Evolutionary conservation across 2,113 vertebrate genomes (phyloP), one percentile per base, ranked within the genome.

Genomic region (Carassius carassius): DNA sequence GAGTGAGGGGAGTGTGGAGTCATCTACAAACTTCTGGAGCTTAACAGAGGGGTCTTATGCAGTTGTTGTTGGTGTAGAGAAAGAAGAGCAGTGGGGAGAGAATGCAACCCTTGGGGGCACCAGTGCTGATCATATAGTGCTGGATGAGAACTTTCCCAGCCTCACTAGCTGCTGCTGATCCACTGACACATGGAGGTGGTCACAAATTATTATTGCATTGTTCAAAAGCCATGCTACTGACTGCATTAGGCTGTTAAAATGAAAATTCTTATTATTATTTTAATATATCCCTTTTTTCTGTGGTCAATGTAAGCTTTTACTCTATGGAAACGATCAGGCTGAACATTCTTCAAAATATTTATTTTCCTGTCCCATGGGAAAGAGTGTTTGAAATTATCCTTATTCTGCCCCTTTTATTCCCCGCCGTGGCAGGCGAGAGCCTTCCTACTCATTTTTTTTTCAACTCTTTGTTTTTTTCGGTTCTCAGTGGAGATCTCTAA

Each of bases 401-500:
- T 41, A 41, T 41, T 41, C 37, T 41, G 37, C 37, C 37, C 7
- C 37, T 87, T 90, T 93, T 93, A 91, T 91, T 87, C 86, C 80
- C 32, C 16, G 51, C 25, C 21, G 79, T 78, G 35, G 21, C 74
- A 87, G 73, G 60, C 62, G 81, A 23, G 44, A 6, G 23, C 88
- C 91, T 83, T 85, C n/a, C 78, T 62, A 60, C 87, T 83, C 47
- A n/a, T 82, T 67, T 12, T 47, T 41, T 37, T 72, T 6, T 16
- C 72, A 51, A 23, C 0, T 12, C 44, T 78, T 13, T 75, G 23
- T 37, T 37, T 37, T 82, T 51, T 85, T 84, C 16, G 16, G 9
- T 74, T 78, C 44, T n/a, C 85, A 94, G 93, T 92, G 12, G 91
- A 93, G 75, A 90, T 94, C 86, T 88, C 93, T 90, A 94, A 87